phyloP scores from a whole-genome alignment of 2,888 invertebrate genomes.

The Scaptomyza reducta region DNA sequence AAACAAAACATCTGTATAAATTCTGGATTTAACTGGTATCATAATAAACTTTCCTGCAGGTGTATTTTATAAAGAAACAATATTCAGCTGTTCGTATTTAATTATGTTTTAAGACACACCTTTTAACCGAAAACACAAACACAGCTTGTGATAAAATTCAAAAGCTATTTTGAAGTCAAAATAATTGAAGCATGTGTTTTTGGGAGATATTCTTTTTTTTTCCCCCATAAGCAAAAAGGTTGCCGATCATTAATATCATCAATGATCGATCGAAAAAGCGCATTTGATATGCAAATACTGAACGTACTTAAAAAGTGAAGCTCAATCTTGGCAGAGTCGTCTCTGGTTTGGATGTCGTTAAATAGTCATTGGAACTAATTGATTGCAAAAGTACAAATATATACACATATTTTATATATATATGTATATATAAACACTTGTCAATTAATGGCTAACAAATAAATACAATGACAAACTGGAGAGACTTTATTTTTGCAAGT shows the following conservation, averaged over 20 bases:
- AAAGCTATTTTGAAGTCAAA: conserved; percentile 10
- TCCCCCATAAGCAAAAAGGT: too few relatives aligned
- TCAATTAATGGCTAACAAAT: conserved; percentile 26
- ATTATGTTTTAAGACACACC: conserved; percentile 23
- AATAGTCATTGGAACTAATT: conserved; percentile 72
- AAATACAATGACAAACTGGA: not conserved
- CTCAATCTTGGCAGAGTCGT: too few relatives aligned
- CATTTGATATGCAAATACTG: conserved; percentile 18
- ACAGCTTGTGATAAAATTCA: conserved; percentile 14
- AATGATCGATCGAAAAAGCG: too few relatives aligned
- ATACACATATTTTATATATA: not conserved
- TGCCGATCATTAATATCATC: too few relatives aligned
- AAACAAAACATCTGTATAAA: not conserved
- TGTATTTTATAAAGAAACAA: not conserved
- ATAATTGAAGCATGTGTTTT: not conserved
- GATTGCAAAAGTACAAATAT: conserved; percentile 55
- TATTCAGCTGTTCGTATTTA: not conserved
- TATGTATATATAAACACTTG: conserved; percentile 14
- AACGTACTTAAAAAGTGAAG: conserved; percentile 7
- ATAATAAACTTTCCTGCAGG: not conserved
- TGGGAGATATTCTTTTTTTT: not conserved
- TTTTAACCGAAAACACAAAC: not conserved
- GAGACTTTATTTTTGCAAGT: conserved; percentile 2
- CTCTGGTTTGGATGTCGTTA: conserved; percentile 29
- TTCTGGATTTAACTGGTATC: not conserved